Base-by-base conservation (phyloP, 1,140 invertebrate genomes). In the Drosophila nigromelanica region DNA sequence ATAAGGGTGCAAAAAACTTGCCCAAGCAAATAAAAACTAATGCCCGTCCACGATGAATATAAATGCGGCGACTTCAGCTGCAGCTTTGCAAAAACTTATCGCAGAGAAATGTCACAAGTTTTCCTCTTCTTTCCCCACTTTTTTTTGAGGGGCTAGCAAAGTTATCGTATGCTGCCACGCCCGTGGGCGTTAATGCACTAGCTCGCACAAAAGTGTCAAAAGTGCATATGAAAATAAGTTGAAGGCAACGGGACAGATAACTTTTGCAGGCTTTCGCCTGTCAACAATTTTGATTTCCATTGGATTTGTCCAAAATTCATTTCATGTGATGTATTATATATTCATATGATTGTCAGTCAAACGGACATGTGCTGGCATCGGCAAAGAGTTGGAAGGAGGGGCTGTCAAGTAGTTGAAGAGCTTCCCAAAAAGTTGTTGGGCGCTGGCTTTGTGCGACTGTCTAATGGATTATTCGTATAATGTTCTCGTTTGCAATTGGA, bases 21-120 rank as follows among this genome's bases (percentile, higher is more conserved):
- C n/a, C 67, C 72, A 62, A 73, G 80, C 72, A 76, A 82, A 79
- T 66, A 78, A 89, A 82, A 89, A 89, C 78, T 78, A 87, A 82
- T 87, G 76, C 79, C 63, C 62, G 8, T 5, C 48, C 68, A 70
- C 63, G 61, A 87, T 87, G 83, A 87, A 87, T 87, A 86, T 87
- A 87, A 86, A 86, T 86, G 82, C 45, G 68, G 43, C 15, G 24
- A 45, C 51, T 24, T 66, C 30, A 37, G 48, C 18, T 42, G 52
- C 35, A 56, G 35, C 30, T n/a, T 14, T 3, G 5, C 1, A 40
- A 54, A 56, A 61, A 72, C 51, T 77, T 71, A 35, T 63, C 42
- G 24, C 24, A 43, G 58, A 73, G 68, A 73, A 74, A 64, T 73
- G 63, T 70, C 70, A 58, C 67, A 68, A 80, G 59, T 77, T 81